phyloP scores from a whole-genome alignment of 1,140 invertebrate genomes.

The Rhagoletis pomonella region DNA sequence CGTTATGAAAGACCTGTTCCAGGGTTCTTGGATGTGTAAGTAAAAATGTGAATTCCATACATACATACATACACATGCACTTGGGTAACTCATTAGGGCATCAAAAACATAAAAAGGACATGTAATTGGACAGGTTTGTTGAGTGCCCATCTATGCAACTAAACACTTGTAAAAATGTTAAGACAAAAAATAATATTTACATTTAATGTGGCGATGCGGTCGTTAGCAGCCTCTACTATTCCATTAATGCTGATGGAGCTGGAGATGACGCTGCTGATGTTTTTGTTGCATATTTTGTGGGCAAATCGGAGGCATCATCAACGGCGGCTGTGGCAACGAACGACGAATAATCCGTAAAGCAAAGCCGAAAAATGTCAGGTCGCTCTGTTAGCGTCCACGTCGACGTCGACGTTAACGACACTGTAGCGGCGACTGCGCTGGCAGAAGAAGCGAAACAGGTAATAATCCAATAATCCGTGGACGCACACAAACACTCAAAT shows the following conservation, averaged over 20 bases:
- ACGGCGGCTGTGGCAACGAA: neutral
- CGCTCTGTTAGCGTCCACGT: neutral
- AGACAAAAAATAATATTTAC: conserved; percentile 45
- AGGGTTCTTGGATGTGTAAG: no score
- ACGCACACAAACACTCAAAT: conserved; percentile 21
- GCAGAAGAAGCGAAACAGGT: conserved; percentile 44
- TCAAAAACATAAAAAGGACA: neutral
- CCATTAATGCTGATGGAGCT: neutral
- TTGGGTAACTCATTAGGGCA: neutral
- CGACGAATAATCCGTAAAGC: conserved; percentile 32
- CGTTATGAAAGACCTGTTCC: no score
- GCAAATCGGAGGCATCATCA: neutral
- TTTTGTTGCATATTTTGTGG: neutral
- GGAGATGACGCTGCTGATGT: neutral
- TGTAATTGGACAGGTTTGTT: neutral
- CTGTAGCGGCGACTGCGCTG: neutral
- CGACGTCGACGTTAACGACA: neutral
- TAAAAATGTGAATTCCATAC: no score
- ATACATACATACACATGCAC: no score
- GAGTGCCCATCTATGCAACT: neutral
- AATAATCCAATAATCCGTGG: conserved; percentile 50
- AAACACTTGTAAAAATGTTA: conserved; percentile 31
- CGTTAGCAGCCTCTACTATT: conserved; percentile 3
- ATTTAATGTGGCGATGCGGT: conserved; percentile 47
- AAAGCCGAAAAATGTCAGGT: conserved; percentile 38